These are phyloP conservation scores for Plectropomus leopardus DNA, from an alignment of 2,113 vertebrate species.

Conservation along the genomic window DNA sequence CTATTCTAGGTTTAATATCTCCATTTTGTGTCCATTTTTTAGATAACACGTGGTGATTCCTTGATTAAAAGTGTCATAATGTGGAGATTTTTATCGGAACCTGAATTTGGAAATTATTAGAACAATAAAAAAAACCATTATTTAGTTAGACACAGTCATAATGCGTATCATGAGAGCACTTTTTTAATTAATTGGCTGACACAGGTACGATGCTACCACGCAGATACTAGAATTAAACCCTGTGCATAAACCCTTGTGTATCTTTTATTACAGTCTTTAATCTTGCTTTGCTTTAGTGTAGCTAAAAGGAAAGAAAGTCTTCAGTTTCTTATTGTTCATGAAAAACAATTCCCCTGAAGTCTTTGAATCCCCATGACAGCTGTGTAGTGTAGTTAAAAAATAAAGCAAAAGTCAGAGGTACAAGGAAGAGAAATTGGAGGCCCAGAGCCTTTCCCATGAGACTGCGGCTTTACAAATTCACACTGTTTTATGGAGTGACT, in stretches of 20 bases:
- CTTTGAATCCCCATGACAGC: slow-evolving; percentile 48
- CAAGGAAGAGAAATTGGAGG: slow-evolving; percentile 63
- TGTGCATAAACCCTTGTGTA: slow-evolving; percentile 14
- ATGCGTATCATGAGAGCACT: slow-evolving; percentile 3
- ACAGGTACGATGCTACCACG: neutral
- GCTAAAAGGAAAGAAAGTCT: slow-evolving; percentile 33
- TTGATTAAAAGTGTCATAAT: neutral
- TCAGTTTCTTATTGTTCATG: slow-evolving; percentile 43
- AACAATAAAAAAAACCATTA: slow-evolving; percentile 17
- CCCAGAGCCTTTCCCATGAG: slow-evolving; percentile 54
- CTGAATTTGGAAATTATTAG: slow-evolving; percentile 34
- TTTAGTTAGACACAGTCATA: slow-evolving; percentile 25
- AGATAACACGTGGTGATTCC: neutral
- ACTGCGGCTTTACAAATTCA: slow-evolving; percentile 71
- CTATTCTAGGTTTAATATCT: neutral
- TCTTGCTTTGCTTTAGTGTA: slow-evolving; percentile 27
- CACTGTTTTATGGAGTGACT: slow-evolving; percentile 71
- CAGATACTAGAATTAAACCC: slow-evolving; percentile 28
- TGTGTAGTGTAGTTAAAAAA: slow-evolving; percentile 61
- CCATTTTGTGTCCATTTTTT: neutral
- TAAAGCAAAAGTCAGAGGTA: slow-evolving; percentile 66
- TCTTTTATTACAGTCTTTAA: slow-evolving; percentile 41
- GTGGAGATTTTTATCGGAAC: slow-evolving; percentile 21
- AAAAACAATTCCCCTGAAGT: slow-evolving; percentile 48
- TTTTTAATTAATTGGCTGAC: slow-evolving; percentile 34